These are phyloP conservation scores for Ctenomys sociabilis DNA, from an alignment of 2,113 vertebrate species.

Conservation along the genomic window DNA sequence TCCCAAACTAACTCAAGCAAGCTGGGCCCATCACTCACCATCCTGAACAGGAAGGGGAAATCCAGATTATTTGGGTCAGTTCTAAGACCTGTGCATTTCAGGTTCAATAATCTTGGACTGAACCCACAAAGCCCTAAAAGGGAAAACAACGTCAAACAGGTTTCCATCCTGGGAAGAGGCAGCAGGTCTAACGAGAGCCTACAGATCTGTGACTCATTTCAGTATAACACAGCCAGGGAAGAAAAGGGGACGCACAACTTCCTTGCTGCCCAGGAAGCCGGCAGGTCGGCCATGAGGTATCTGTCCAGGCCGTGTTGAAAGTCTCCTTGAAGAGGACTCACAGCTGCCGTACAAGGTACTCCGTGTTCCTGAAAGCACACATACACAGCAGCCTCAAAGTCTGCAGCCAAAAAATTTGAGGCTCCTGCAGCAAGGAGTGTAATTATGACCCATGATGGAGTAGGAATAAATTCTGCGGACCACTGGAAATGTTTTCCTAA, in stretches of 20 bases:
- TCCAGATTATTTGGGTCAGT: not conserved
- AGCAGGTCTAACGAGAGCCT: not conserved
- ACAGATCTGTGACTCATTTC: not conserved
- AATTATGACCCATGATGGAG: not conserved
- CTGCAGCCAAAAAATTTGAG: not conserved
- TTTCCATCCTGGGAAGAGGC: not conserved
- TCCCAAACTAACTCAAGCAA: not conserved
- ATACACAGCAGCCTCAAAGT: not conserved
- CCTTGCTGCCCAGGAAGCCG: not conserved
- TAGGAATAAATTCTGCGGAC: not conserved
- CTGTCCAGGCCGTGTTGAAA: not conserved
- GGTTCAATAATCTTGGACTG: not conserved
- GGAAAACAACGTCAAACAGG: not conserved
- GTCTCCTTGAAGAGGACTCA: not conserved
- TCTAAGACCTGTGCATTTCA: not conserved
- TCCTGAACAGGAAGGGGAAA: not conserved
- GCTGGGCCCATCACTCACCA: not conserved
- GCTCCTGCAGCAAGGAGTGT: not conserved
- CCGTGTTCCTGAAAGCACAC: not conserved
- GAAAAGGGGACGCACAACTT: not conserved
- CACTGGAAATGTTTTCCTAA: not conserved
- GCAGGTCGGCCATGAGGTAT: not conserved
- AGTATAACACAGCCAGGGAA: not conserved
- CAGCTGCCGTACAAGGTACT: not conserved
- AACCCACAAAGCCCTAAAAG: not conserved